A percentile compares a stretch with the other conserved stretches of the same genome.
These are phyloP conservation scores for Daktulosphaira vitifoliae DNA, from an alignment of 1,140 invertebrate genomes.

Conservation along the genomic window DNA sequence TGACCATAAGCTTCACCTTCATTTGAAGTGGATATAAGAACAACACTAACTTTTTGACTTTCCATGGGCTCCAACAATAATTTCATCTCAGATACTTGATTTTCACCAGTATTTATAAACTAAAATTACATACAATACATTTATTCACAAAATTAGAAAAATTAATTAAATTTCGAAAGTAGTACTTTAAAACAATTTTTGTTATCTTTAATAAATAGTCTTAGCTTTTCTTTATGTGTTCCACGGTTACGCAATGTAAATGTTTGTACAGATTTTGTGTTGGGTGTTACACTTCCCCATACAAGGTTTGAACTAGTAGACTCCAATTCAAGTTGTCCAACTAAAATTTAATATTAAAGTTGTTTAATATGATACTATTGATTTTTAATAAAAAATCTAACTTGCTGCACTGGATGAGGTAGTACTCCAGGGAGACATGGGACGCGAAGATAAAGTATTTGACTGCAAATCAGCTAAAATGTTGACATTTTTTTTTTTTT, in stretches of 20 bases:
- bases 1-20: slow-evolving; percentile 20
- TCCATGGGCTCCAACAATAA: slow-evolving; percentile 26
- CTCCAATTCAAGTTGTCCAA: slow-evolving; percentile 30
- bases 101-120: slow-evolving; percentile 20
- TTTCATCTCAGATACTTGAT: slow-evolving; percentile 27
- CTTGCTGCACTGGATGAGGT: slow-evolving; percentile 23
- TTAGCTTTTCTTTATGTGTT: slow-evolving; percentile 26
- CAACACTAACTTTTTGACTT: slow-evolving; percentile 25
- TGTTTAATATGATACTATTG: neutral
- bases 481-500: too few relatives aligned
- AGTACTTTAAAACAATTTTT: slow-evolving; percentile 28
- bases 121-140: neutral
- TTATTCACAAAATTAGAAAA: neutral
- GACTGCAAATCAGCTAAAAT: slow-evolving; percentile 1
- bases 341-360: neutral
- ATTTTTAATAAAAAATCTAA: too few relatives aligned
- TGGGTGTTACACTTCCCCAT: slow-evolving; percentile 28
- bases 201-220: slow-evolving; percentile 20
- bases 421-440: slow-evolving; percentile 28
- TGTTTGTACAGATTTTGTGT: slow-evolving; percentile 28
- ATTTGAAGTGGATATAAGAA: slow-evolving; percentile 25
- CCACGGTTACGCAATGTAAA: slow-evolving; percentile 34
- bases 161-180: neutral
- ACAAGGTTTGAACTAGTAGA: slow-evolving; percentile 23
- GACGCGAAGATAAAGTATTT: slow-evolving; percentile 1